Percentiles rank a stretch among this genome's conserved stretches.
Conservation (phyloP, 1,140 invertebrate genomes). For the Physella acuta region DNA sequence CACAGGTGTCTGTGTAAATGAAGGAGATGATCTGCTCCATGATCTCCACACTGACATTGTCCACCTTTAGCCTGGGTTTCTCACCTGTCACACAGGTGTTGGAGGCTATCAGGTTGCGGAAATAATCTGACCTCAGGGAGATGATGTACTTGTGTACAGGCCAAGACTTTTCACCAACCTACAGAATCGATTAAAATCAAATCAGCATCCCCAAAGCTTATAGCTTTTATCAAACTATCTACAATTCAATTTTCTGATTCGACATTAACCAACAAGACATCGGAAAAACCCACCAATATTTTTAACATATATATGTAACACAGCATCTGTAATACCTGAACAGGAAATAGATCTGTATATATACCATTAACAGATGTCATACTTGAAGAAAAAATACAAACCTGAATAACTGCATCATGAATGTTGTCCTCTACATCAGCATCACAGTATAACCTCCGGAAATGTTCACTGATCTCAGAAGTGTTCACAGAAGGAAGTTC, state of each 20-base stretch:
- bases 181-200: too few relatives aligned
- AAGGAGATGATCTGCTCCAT: slow-evolving; percentile 70
- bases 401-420: slow-evolving; percentile 70
- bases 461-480: slow-evolving; percentile 63
- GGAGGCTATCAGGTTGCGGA: slow-evolving; percentile 40
- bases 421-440: slow-evolving; percentile 67
- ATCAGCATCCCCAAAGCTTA: too few relatives aligned
- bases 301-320: too few relatives aligned
- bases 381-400: slow-evolving; percentile 42
- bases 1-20: slow-evolving; percentile 71
- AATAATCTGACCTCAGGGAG: slow-evolving; percentile 44
- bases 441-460: slow-evolving; percentile 65
- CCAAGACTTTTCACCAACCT: slow-evolving; percentile 63
- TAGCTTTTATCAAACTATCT: too few relatives aligned
- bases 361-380: too few relatives aligned
- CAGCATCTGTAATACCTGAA: not conserved
- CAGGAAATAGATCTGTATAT: too few relatives aligned
- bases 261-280: too few relatives aligned
- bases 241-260: too few relatives aligned
- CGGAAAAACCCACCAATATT: too few relatives aligned
- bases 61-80: slow-evolving; percentile 33
- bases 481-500: slow-evolving; percentile 64
- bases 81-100: slow-evolving; percentile 18
- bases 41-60: slow-evolving; percentile 64
- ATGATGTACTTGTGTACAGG: slow-evolving; percentile 55